A percentile compares a stretch with the other conserved stretches of the same genome.
phyloP scores from a whole-genome alignment of 1,140 invertebrate genomes.

The Cecropterus lyciades region DNA sequence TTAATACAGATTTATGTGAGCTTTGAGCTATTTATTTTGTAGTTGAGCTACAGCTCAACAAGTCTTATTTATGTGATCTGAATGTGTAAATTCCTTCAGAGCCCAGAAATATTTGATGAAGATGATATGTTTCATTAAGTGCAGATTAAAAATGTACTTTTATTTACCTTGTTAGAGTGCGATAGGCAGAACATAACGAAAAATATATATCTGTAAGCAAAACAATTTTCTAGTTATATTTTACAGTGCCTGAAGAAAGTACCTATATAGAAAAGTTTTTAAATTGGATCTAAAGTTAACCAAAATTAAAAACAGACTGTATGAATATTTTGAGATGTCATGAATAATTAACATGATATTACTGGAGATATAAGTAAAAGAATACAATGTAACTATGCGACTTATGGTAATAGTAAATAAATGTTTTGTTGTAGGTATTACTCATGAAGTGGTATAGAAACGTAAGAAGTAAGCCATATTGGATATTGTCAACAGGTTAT shows the following conservation, averaged over 20 bases:
- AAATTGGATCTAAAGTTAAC: neutral
- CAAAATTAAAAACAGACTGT: neutral
- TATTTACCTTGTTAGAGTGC: conserved; percentile 40
- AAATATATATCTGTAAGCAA: conserved; percentile 29
- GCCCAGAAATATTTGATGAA: too few relatives aligned
- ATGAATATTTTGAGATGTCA: neutral
- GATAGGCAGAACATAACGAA: conserved; percentile 38
- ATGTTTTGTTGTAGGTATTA: conserved; percentile 13
- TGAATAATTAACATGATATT: neutral
- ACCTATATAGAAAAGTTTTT: neutral
- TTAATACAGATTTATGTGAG: too few relatives aligned
- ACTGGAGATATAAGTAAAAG: neutral
- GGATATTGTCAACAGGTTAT: conserved; percentile 63
- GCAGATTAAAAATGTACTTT: neutral
- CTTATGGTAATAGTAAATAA: neutral
- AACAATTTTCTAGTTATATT: neutral
- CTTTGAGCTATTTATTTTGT: too few relatives aligned
- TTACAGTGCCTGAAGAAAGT: neutral
- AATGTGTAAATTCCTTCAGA: too few relatives aligned
- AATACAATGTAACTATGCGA: neutral
- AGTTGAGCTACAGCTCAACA: too few relatives aligned
- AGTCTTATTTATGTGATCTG: too few relatives aligned
- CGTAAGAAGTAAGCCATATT: conserved; percentile 66
- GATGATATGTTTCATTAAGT: too few relatives aligned
- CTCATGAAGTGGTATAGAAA: conserved; percentile 20